A percentile compares a stretch with the other conserved stretches of the same genome.
Conservation (phyloP, 2,113 vertebrate genomes). For the Psettodes erumei region DNA sequence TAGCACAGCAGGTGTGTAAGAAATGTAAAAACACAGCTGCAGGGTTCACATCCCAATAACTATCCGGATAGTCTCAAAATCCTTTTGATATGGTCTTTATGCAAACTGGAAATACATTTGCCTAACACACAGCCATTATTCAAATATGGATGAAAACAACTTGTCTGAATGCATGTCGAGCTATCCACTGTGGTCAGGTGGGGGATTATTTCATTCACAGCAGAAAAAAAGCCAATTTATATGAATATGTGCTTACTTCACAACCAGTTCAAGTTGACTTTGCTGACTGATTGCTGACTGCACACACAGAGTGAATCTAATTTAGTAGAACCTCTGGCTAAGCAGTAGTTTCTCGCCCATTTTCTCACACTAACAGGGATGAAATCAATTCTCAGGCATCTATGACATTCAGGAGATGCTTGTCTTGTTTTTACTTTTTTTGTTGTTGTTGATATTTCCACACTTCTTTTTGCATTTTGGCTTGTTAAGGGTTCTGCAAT, state of each 20-base stretch:
- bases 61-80: constrained; percentile 44
- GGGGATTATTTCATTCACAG: constrained; percentile 70
- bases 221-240: constrained; percentile 68
- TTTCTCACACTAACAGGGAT: constrained; percentile 73
- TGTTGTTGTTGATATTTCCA: constrained; percentile 46
- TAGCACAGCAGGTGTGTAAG: constrained; percentile 59
- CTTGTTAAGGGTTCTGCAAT: constrained; percentile 79
- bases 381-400: constrained; percentile 75
- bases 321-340: constrained; percentile 81
- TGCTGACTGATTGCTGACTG: constrained; percentile 82
- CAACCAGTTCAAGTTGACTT: constrained; percentile 68
- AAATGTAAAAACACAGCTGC: constrained; percentile 66
- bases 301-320: constrained; percentile 79
- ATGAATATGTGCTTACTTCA: constrained; percentile 79
- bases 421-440: constrained; percentile 61
- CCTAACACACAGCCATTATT: constrained; percentile 46
- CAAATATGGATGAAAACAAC: constrained; percentile 48
- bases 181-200: constrained; percentile 28
- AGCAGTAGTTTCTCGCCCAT: constrained; percentile 79
- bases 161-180: constrained; percentile 62
- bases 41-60: constrained; percentile 54
- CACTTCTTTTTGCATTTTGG: constrained; percentile 77
- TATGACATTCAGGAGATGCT: constrained; percentile 76
- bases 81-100: constrained; percentile 25
- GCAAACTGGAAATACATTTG: constrained; percentile 36